Percentiles rank a stretch among this genome's conserved stretches.
Conservation (phyloP, 2,888 invertebrate species). For the Gymnocheta viridis region DNA sequence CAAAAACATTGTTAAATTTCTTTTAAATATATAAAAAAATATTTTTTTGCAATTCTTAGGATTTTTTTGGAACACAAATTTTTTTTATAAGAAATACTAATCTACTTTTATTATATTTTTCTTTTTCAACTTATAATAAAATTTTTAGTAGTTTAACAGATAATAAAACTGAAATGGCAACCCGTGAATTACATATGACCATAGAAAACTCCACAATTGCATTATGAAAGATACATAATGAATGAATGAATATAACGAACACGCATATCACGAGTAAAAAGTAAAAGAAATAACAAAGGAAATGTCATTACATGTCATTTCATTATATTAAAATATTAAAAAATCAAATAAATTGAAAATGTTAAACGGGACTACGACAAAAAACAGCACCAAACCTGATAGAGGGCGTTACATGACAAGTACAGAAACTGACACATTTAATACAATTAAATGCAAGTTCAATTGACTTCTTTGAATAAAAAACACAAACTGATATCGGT, state of each 20-base stretch:
- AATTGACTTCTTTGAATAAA: neutral
- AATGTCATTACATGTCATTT: constrained; percentile 34
- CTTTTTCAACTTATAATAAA: neutral
- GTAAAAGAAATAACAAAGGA: constrained; percentile 24
- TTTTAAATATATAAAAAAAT: too few relatives aligned
- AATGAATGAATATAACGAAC: neutral
- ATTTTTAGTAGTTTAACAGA: neutral
- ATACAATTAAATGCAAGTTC: constrained; percentile 1
- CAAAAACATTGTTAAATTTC: too few relatives aligned
- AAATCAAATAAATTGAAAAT: neutral
- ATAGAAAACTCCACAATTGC: neutral
- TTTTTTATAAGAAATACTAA: neutral
- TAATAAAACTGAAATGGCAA: neutral
- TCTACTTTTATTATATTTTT: neutral
- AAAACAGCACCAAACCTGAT: neutral
- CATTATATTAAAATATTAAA: constrained; percentile 9
- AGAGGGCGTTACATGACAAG: neutral
- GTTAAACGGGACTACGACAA: neutral
- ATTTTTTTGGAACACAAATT: too few relatives aligned
- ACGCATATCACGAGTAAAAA: neutral
- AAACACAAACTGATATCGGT: neutral
- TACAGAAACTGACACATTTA: constrained; percentile 8
- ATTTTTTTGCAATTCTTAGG: too few relatives aligned
- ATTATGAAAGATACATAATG: neutral
- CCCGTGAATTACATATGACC: neutral